Evolutionary conservation across 2,113 vertebrate species (phyloP).

Genomic region (Camelus dromedarius): DNA sequence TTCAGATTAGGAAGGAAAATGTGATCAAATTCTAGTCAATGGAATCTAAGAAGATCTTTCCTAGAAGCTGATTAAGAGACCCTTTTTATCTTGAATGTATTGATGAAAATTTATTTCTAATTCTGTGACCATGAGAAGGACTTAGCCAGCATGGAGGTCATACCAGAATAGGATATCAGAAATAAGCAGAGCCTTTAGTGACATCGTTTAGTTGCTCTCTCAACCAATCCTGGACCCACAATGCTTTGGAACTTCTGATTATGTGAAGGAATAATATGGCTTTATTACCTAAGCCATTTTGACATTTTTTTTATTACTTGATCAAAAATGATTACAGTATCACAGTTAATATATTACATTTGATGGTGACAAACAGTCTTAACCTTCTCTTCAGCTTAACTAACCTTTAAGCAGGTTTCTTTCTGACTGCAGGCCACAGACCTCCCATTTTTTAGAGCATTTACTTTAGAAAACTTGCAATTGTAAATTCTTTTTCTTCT

Average conservation of each 20-base stretch:
- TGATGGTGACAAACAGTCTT: not conserved
- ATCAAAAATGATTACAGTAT: not conserved
- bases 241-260: not conserved
- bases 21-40: not conserved
- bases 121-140: not conserved
- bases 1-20: not conserved
- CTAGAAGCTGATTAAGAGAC: not conserved
- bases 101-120: not conserved
- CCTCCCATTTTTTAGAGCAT: not conserved
- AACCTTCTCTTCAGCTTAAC: not conserved
- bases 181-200: not conserved
- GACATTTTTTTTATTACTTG: not conserved
- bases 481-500: not conserved
- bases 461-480: not conserved
- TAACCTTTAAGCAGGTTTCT: not conserved
- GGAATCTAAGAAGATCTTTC: not conserved
- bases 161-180: not conserved
- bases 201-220: not conserved
- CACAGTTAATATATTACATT: not conserved
- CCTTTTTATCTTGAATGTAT: not conserved
- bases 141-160: not conserved
- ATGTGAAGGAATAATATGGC: not conserved
- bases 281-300: not conserved
- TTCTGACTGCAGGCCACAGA: not conserved
- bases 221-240: not conserved